These are phyloP conservation scores for Macroteleia sp. DNA, from an alignment of 2,888 invertebrate species.

Conservation along the genomic window DNA sequence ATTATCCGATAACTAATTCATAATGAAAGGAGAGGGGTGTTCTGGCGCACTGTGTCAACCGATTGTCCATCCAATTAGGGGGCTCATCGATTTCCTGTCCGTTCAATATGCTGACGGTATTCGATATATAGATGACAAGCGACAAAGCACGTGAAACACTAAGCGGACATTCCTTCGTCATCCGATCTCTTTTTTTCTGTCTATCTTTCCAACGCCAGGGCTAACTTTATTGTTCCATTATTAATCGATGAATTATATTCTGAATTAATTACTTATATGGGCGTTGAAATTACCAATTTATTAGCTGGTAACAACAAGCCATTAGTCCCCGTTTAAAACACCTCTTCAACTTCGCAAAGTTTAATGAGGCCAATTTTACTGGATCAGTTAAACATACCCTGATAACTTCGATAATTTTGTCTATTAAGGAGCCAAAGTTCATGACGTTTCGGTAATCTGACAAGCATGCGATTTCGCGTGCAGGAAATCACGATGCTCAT, in stretches of 20 bases:
- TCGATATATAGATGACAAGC: conserved; percentile 44
- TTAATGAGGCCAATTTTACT: conserved; percentile 41
- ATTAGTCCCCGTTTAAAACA: conserved; percentile 26
- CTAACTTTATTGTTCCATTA: conserved; percentile 15
- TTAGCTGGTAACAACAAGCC: conserved; percentile 31
- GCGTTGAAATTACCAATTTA: conserved; percentile 19
- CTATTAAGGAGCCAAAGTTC: conserved; percentile 18
- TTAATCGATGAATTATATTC: conserved; percentile 33
- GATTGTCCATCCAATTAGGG: conserved; percentile 76
- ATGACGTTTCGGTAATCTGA: conserved; percentile 8
- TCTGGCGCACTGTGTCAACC: conserved; percentile 63
- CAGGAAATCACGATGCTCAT: not conserved
- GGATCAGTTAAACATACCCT: conserved; percentile 24
- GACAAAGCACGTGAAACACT: conserved; percentile 41
- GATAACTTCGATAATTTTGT: conserved; percentile 32
- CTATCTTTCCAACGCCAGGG: too few species aligned
- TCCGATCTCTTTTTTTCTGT: not conserved
- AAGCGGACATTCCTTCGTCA: conserved; percentile 7
- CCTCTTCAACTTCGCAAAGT: conserved; percentile 28
- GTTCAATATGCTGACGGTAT: conserved; percentile 64
- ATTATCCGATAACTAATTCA: conserved; percentile 49
- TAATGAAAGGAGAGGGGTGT: conserved; percentile 24
- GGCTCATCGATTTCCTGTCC: conserved; percentile 74
- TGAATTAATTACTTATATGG: conserved; percentile 29
- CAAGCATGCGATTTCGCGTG: not conserved